Percentiles rank a stretch among this genome's conserved stretches.
Conservation (phyloP, 2,888 invertebrate genomes). For the Phortica okadai region DNA sequence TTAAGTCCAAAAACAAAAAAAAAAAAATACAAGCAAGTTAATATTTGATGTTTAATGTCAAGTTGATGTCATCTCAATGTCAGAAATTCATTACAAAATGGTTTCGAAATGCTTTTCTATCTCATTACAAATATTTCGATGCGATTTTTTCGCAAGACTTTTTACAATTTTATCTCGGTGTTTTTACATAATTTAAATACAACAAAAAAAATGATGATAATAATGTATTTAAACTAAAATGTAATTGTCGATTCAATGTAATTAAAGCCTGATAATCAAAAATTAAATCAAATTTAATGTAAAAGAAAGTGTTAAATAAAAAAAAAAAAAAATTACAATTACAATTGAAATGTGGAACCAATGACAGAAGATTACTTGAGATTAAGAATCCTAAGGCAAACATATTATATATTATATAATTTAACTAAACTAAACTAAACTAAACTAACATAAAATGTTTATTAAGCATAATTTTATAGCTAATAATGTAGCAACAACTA, state of each 20-base stretch:
- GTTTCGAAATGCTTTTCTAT: conserved; percentile 13
- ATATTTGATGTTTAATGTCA: conserved; percentile 10
- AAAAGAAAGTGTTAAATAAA: not conserved
- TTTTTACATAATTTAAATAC: not conserved
- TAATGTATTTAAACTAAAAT: not conserved
- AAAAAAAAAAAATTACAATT: not conserved
- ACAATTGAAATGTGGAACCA: conserved; percentile 12
- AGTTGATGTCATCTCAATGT: not conserved
- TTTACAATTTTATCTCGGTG: conserved; percentile 5
- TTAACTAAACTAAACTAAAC: not conserved
- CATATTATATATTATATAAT: not conserved
- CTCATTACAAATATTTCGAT: not conserved
- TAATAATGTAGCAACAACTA: not conserved
- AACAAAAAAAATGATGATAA: conserved; percentile 8
- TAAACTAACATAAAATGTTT: conserved; percentile 29
- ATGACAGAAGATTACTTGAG: not conserved
- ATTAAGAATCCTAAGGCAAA: too few relatives aligned
- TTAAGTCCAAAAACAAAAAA: not conserved
- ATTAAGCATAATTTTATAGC: conserved; percentile 3
- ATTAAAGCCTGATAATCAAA: conserved; percentile 72
- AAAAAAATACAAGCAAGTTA: not conserved
- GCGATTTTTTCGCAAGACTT: not conserved
- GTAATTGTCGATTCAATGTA: conserved; percentile 34
- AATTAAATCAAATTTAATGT: conserved; percentile 72
- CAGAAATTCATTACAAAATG: not conserved